Percentiles rank a stretch among this genome's conserved stretches.
phyloP scores from a whole-genome alignment of 2,797 vertebrate genomes.

The Pseudochirops cupreus region DNA sequence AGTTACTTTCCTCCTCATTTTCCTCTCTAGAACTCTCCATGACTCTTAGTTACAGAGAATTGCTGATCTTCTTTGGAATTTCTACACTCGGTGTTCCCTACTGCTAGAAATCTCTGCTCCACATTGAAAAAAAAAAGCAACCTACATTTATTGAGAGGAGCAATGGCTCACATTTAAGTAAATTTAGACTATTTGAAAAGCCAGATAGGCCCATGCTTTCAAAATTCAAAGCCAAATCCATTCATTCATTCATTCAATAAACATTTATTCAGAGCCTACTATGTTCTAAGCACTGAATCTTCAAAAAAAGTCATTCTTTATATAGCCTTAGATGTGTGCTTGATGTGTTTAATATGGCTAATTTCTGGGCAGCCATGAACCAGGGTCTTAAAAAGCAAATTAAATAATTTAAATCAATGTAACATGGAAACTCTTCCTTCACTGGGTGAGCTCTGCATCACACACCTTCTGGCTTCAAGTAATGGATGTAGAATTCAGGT shows the following conservation, averaged over 20 bases:
- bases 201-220: slow-evolving; percentile 8
- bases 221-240: slow-evolving; percentile 44
- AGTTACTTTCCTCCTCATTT: not conserved
- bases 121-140: not conserved
- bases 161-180: slow-evolving; percentile 44
- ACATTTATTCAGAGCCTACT: not conserved
- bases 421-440: slow-evolving; percentile 55
- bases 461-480: slow-evolving; percentile 63
- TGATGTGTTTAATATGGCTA: not conserved
- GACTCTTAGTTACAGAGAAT: not conserved
- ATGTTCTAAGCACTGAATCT: not conserved
- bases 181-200: slow-evolving; percentile 43
- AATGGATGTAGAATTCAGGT: slow-evolving; percentile 55
- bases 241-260: not conserved
- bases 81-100: not conserved
- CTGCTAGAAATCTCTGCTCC: not conserved
- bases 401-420: slow-evolving; percentile 62
- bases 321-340: not conserved
- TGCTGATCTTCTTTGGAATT: not conserved
- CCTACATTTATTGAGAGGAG: not conserved
- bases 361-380: slow-evolving; percentile 4
- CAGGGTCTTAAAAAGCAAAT: slow-evolving; percentile 33
- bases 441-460: slow-evolving; percentile 34
- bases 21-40: not conserved
- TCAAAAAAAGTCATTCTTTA: slow-evolving; percentile 52